These are phyloP conservation scores for Acropora yongei DNA, from an alignment of 64 coral and sea anemone genomes.

Conservation along the genomic window DNA sequence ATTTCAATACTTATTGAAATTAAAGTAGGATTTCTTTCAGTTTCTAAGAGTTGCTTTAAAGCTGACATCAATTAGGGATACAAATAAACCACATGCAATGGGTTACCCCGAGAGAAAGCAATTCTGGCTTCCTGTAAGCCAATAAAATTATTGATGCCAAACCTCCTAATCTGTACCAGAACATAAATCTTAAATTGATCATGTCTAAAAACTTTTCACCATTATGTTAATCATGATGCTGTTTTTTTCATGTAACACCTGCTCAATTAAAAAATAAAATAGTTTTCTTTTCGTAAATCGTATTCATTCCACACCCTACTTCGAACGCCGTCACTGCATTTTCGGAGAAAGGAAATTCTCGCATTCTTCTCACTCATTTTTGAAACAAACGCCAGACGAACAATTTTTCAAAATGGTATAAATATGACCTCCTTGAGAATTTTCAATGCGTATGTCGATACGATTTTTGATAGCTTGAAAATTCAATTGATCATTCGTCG, in stretches of 20 bases:
- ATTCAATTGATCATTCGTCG: conserved; percentile 2
- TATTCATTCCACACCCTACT: conserved; percentile 17
- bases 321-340: conserved; percentile 24
- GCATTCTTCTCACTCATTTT: background rate
- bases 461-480: background rate
- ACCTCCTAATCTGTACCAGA: background rate
- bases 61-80: background rate
- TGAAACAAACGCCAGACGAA: too few relatives aligned
- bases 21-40: too few relatives aligned
- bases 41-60: too few relatives aligned
- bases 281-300: too few relatives aligned
- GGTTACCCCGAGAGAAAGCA: background rate
- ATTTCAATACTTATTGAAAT: too few relatives aligned
- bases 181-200: conserved; percentile 6
- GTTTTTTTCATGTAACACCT: background rate
- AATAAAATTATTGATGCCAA: conserved; percentile 1
- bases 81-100: background rate
- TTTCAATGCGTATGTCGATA: background rate
- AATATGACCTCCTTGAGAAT: background rate
- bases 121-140: background rate
- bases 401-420: background rate
- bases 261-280: background rate
- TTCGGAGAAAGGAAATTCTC: conserved; percentile 3
- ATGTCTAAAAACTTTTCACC: background rate
- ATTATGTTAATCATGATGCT: conserved; percentile 1